These are phyloP conservation scores for Pseudochirops corinnae DNA, from an alignment of 2,797 vertebrate species.

Conservation along the genomic window DNA sequence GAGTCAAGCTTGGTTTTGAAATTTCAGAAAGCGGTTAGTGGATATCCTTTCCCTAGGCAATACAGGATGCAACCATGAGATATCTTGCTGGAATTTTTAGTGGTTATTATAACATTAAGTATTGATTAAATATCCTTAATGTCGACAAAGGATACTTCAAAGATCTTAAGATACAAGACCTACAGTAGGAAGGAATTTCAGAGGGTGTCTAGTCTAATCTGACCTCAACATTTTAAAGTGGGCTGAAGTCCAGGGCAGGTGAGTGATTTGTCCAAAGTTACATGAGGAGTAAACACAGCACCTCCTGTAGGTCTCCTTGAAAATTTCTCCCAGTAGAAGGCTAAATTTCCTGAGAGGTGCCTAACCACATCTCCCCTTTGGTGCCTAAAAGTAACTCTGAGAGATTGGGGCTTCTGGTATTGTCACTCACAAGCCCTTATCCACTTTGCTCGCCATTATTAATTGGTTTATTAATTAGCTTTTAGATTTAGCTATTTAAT, in stretches of 20 bases:
- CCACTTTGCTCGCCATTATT: background rate
- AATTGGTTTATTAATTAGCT: background rate
- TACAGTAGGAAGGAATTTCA: background rate
- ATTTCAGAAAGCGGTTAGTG: background rate
- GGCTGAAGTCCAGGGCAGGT: background rate
- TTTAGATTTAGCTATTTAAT: background rate
- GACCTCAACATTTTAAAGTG: background rate
- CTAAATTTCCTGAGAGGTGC: background rate
- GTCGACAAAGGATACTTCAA: background rate
- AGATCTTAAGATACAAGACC: background rate
- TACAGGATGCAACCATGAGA: background rate
- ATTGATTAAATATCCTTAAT: background rate
- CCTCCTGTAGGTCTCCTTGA: background rate
- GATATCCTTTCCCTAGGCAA: background rate
- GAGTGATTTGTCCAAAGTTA: background rate
- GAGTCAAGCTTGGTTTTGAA: background rate
- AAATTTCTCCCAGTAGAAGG: background rate
- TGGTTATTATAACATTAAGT: background rate
- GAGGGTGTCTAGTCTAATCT: background rate
- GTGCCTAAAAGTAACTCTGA: background rate
- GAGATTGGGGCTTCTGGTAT: background rate
- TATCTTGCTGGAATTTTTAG: background rate
- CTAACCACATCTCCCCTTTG: background rate
- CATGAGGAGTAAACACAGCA: background rate
- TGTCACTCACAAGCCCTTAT: background rate